Conservation (phyloP, 2,113 vertebrate species). For the Heterocephalus glaber region DNA sequence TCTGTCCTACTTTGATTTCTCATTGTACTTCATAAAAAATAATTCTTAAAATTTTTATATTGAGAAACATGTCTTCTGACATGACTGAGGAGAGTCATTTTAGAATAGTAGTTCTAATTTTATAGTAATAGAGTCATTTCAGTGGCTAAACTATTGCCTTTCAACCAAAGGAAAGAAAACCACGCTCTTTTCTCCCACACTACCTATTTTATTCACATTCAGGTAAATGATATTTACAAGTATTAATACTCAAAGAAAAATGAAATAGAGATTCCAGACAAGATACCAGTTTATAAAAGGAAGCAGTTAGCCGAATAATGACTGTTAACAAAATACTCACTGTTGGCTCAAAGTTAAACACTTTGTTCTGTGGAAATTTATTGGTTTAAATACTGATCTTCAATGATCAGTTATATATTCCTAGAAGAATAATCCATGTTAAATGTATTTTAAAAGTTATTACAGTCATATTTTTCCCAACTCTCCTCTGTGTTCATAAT, state of each 20-base stretch:
- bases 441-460: too few relatives aligned
- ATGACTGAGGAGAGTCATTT: background rate
- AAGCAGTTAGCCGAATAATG: too few relatives aligned
- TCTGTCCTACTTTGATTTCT: background rate
- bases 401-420: too few relatives aligned
- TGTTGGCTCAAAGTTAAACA: too few relatives aligned
- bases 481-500: too few relatives aligned
- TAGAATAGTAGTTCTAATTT: slow-evolving; percentile 20
- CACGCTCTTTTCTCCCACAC: background rate
- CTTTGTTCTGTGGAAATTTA: too few relatives aligned
- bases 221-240: background rate
- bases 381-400: too few relatives aligned
- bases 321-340: too few relatives aligned
- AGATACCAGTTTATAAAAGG: too few relatives aligned
- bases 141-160: background rate
- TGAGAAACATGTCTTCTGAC: background rate
- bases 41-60: too few relatives aligned
- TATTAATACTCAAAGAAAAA: background rate
- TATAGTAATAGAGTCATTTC: slow-evolving; percentile 25
- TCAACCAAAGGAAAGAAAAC: slow-evolving; percentile 1
- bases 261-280: background rate
- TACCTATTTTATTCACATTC: slow-evolving; percentile 16
- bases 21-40: background rate
- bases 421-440: too few relatives aligned
- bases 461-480: too few relatives aligned